phyloP scores from a whole-genome alignment of 2,113 vertebrate genomes.

The Prunella fulvescens region DNA sequence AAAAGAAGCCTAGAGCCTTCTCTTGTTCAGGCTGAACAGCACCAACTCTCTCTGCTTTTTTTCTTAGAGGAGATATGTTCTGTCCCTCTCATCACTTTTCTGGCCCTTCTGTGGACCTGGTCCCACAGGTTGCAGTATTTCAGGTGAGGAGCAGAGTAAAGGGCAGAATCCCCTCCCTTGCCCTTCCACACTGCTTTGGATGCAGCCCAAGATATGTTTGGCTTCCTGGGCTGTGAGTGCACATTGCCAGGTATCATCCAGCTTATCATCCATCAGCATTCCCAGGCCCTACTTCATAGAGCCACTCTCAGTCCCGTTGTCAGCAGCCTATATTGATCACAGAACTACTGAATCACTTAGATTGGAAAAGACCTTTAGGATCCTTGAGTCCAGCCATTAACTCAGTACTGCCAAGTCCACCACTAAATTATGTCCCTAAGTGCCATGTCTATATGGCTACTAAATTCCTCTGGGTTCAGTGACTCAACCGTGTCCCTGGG shows the following conservation, averaged over 20 bases:
- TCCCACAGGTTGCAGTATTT: not conserved
- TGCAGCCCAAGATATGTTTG: not conserved
- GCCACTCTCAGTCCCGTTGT: not conserved
- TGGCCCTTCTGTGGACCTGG: not conserved
- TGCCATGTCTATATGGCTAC: not conserved
- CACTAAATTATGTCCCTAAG: not conserved
- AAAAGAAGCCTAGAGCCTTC: not conserved
- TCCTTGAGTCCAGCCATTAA: not conserved
- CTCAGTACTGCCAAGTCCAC: not conserved
- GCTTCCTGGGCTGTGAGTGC: not conserved
- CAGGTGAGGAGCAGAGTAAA: not conserved
- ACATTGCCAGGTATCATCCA: rapidly evolving
- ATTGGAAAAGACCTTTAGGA: not conserved
- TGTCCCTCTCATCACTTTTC: not conserved
- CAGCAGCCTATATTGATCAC: not conserved
- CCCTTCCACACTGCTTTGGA: rapidly evolving
- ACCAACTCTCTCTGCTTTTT: not conserved
- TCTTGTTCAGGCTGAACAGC: not conserved
- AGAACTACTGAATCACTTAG: not conserved
- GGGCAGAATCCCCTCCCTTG: not conserved
- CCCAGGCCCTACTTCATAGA: not conserved
- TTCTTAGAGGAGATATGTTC: not conserved
- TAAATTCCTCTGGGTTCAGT: not conserved
- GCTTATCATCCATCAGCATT: not conserved
- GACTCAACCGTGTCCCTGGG: not conserved